These are phyloP conservation scores for Phataginus tetradactyla DNA, from an alignment of 2,797 vertebrate species.

Conservation along the genomic window DNA sequence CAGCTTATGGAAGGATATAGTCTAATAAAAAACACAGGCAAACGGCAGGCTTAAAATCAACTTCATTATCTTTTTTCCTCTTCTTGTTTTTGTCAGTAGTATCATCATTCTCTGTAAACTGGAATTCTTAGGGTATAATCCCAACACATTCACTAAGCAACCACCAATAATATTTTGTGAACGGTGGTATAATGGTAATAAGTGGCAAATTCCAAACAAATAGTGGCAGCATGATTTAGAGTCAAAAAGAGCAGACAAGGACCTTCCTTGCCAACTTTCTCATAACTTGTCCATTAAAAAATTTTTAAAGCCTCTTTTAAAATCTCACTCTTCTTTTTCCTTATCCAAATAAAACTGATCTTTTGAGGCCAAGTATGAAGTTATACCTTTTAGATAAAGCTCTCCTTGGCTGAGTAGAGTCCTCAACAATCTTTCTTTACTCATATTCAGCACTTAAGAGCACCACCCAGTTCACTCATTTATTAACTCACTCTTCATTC, in stretches of 20 bases:
- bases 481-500: constrained; percentile 14
- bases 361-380: background rate
- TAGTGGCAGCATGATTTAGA: background rate
- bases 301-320: background rate
- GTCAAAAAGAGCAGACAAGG: background rate
- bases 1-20: background rate
- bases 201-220: constrained; percentile 42
- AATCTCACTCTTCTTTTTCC: background rate
- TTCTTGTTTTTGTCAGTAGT: background rate
- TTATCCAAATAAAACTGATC: background rate
- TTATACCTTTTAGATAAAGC: background rate
- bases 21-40: constrained; percentile 21
- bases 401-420: background rate
- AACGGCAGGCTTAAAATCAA: constrained; percentile 20
- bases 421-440: background rate
- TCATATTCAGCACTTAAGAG: background rate
- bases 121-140: constrained; percentile 35
- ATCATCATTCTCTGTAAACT: background rate
- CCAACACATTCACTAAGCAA: constrained; percentile 46
- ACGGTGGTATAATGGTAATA: background rate
- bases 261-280: background rate
- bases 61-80: background rate
- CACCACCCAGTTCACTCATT: background rate
- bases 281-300: background rate
- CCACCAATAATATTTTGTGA: background rate